Conservation (phyloP, 2,888 invertebrate genomes). For the Lasiommata megera region DNA sequence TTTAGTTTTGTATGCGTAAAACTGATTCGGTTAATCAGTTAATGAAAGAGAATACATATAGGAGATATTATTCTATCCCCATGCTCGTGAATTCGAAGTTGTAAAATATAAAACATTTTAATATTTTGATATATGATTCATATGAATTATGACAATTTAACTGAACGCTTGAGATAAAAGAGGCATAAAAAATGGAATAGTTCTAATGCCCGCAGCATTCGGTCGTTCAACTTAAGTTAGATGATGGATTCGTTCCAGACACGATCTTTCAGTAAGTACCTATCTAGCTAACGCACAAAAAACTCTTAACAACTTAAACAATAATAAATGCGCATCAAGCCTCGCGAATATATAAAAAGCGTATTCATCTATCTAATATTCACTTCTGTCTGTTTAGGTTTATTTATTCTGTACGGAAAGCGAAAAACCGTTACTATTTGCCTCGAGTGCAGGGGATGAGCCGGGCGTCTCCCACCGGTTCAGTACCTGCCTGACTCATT, state of each 20-base stretch:
- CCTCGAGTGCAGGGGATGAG: slow-evolving; percentile 45
- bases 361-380: slow-evolving; percentile 36
- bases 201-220: slow-evolving; percentile 2
- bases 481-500: slow-evolving; percentile 47
- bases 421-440: slow-evolving; percentile 67
- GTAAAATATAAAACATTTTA: neutral
- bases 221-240: slow-evolving; percentile 8
- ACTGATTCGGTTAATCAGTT: too few species aligned
- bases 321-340: slow-evolving; percentile 75
- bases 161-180: neutral
- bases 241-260: slow-evolving; percentile 11
- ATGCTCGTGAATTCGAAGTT: too few species aligned
- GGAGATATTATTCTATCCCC: too few species aligned
- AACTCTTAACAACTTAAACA: slow-evolving; percentile 59
- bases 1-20: too few species aligned
- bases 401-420: slow-evolving; percentile 45
- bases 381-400: neutral
- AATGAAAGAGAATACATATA: too few species aligned
- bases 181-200: neutral
- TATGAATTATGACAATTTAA: neutral
- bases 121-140: neutral
- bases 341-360: slow-evolving; percentile 62
- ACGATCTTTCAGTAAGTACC: neutral
- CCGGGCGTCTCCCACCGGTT: slow-evolving; percentile 44
- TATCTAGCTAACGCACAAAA: slow-evolving; percentile 5